phyloP scores from a whole-genome alignment of 2,888 invertebrate species.

The Drosophila lacicola region DNA sequence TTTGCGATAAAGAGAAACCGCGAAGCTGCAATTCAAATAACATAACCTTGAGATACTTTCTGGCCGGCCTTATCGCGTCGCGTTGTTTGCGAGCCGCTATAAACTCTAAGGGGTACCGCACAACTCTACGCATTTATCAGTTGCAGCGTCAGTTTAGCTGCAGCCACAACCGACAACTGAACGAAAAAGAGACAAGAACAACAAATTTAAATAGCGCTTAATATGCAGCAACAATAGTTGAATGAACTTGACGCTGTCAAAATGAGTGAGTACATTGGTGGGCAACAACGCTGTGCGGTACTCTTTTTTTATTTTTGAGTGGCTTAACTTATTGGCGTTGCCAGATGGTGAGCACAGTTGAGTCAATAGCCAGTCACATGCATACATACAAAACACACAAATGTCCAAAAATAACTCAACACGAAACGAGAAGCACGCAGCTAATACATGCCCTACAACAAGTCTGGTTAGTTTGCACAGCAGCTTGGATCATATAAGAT shows the following conservation, averaged over 20 bases:
- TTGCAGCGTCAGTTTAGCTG: slow-evolving; percentile 16
- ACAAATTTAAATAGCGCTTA: slow-evolving; percentile 9
- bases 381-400: slow-evolving; percentile 16
- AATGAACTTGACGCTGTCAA: slow-evolving; percentile 47
- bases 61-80: slow-evolving; percentile 43
- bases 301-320: slow-evolving; percentile 29
- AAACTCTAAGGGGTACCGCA: background rate
- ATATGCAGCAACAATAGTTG: slow-evolving; percentile 39
- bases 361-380: slow-evolving; percentile 19
- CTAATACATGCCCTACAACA: slow-evolving; percentile 7
- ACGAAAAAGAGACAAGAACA: background rate
- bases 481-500: background rate
- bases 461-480: slow-evolving; percentile 7
- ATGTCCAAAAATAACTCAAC: slow-evolving; percentile 61
- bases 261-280: slow-evolving; percentile 6
- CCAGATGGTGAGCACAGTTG: slow-evolving; percentile 42
- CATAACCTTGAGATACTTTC: slow-evolving; percentile 69
- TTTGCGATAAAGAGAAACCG: slow-evolving; percentile 49
- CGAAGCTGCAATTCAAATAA: background rate
- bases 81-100: background rate
- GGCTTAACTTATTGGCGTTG: slow-evolving; percentile 19
- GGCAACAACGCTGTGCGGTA: background rate
- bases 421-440: background rate
- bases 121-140: slow-evolving; percentile 8
- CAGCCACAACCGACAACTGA: slow-evolving; percentile 11